Conservation (phyloP, 1,140 invertebrate species). For the Nasonia giraulti region DNA sequence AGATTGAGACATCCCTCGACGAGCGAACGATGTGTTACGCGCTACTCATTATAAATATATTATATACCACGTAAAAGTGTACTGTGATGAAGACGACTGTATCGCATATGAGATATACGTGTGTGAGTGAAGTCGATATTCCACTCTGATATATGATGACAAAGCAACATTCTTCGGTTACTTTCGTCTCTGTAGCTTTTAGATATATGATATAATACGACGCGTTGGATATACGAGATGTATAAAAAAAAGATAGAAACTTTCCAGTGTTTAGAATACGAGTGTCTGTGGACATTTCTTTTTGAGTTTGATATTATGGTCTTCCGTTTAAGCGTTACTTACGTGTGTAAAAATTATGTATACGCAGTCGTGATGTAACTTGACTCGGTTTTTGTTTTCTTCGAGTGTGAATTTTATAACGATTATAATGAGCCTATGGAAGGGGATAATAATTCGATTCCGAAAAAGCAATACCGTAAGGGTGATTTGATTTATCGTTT, state of each 20-base stretch:
- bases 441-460: neutral
- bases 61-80: neutral
- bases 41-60: neutral
- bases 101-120: neutral
- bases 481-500: conserved; percentile 6
- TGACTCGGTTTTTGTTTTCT: neutral
- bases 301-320: neutral
- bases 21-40: neutral
- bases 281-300: neutral
- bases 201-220: conserved; percentile 2
- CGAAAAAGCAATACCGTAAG: conserved; percentile 31
- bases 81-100: conserved; percentile 14
- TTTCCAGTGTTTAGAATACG: neutral
- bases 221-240: neutral
- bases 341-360: neutral
- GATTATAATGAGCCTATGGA: neutral
- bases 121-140: neutral
- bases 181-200: neutral
- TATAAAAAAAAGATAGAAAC: neutral
- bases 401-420: conserved; percentile 21
- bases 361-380: neutral
- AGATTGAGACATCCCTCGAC: neutral
- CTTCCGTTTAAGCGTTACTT: neutral
- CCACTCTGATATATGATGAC: neutral
- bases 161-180: neutral